Evolutionary conservation across 2,113 vertebrate species (phyloP).

Genomic region (Chamaetylas fuelleborni): DNA sequence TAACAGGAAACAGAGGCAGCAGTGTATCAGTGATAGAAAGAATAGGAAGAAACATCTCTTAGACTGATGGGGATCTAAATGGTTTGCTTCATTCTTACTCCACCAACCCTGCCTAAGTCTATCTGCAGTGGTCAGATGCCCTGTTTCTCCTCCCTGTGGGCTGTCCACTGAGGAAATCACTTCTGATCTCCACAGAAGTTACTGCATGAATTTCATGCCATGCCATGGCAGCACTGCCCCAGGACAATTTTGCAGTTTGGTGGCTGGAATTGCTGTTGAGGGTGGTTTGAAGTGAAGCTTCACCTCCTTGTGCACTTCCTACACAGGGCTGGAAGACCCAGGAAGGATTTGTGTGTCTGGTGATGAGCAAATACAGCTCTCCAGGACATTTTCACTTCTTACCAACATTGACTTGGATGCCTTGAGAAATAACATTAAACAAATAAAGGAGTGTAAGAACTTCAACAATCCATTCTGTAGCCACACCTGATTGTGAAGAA

Average conservation of each 20-base stretch:
- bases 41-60: background rate
- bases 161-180: background rate
- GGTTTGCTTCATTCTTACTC: background rate
- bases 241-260: background rate
- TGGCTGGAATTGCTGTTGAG: background rate
- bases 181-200: background rate
- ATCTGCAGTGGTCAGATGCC: background rate
- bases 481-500: background rate
- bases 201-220: background rate
- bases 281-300: background rate
- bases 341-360: background rate
- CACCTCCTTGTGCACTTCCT: background rate
- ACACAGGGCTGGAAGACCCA: background rate
- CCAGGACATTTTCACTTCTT: background rate
- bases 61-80: background rate
- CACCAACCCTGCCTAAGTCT: background rate
- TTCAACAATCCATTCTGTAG: background rate
- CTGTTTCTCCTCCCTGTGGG: accelerated
- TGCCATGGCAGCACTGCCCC: background rate
- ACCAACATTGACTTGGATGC: background rate
- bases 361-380: background rate
- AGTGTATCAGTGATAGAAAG: background rate
- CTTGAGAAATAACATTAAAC: background rate
- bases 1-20: background rate
- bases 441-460: background rate